Base-by-base conservation (phyloP, 2,797 vertebrate genomes). In the Trichosurus vulpecula region DNA sequence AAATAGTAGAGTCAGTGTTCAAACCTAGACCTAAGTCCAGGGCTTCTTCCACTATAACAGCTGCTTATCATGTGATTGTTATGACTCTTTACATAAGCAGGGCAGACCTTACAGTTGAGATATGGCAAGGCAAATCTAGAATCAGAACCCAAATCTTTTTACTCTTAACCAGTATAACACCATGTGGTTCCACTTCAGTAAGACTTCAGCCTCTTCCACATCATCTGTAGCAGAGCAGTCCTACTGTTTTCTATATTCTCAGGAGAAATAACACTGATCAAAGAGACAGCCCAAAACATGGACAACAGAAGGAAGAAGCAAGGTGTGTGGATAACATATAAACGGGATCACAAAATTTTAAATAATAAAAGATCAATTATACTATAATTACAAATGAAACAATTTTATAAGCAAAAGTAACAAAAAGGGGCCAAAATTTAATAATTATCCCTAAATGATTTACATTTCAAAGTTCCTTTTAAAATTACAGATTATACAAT, bases 221-320 rank as follows among this genome's bases (percentile, higher is more conserved):
- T 95, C 92, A 6, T 54, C n/a, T 93, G 93, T 92, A 97, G 53
- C 54, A 94, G n/a, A 94, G 92, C 1, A 94, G 22, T 4, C 93
- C 35, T 94, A 97, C 90, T 95, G 54, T 95, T 16, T 92, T 94
- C 91, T 29, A 47, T 57, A 94, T 90, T n/a, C 56, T 74, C 93
- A 6, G 27, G 47, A 95, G 27, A 52, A 91, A 1, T 95, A 95
- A 74, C 95, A 58, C 11, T 91, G 27, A 81, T 54, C 90, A 93
- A 55, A 95, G 12, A 94, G 94, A 93, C 1, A 66, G 57, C 14
- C 0, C 8, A 91, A 81, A 87, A 94, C 91, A 95, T 2, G 74
- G 51, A 87, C 29, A 90, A 81, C 47, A 11, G 41, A 92, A 94
- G 52, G 22, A 92, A 92, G 54, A 47, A 54, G 81, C 19, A 47